Evolutionary conservation across 2,113 vertebrate species (phyloP).

Genomic region (Addax nasomaculatus): DNA sequence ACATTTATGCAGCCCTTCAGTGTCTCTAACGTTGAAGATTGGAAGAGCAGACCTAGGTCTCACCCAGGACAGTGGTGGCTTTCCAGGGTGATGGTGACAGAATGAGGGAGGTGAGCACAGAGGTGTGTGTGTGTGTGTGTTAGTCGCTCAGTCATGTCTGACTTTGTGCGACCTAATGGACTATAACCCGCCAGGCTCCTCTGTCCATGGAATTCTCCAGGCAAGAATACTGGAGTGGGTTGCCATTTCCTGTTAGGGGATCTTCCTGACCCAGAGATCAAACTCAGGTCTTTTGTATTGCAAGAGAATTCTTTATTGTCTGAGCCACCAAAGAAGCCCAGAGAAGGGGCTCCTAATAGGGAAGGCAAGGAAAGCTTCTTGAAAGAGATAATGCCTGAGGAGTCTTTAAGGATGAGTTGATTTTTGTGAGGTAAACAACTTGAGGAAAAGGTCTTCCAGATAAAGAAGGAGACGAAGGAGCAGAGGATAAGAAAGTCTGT

Average conservation of each 20-base stretch:
- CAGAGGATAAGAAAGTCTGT: neutral
- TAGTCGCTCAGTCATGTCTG: neutral
- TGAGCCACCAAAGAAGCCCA: neutral
- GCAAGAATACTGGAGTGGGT: neutral
- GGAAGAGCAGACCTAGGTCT: neutral
- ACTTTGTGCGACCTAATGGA: neutral
- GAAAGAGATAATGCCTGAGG: neutral
- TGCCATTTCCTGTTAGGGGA: neutral
- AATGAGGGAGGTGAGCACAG: neutral
- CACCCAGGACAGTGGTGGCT: neutral
- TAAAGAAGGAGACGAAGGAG: neutral
- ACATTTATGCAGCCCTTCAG: neutral
- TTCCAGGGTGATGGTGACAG: neutral
- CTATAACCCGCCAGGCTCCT: neutral
- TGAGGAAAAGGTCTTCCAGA: neutral
- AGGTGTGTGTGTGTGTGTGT: neutral
- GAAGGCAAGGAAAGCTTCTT: neutral
- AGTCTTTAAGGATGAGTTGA: neutral
- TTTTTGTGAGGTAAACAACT: neutral
- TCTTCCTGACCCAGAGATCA: neutral
- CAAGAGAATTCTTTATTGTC: neutral
- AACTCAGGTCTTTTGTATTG: neutral
- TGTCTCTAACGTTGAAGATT: neutral
- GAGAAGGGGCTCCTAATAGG: neutral
- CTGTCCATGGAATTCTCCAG: neutral